Percentiles rank a stretch among this genome's conserved stretches.
These are phyloP conservation scores for Stichopus horrens DNA, from an alignment of 53 echinoderm and acorn worm species.

Conservation along the genomic window DNA sequence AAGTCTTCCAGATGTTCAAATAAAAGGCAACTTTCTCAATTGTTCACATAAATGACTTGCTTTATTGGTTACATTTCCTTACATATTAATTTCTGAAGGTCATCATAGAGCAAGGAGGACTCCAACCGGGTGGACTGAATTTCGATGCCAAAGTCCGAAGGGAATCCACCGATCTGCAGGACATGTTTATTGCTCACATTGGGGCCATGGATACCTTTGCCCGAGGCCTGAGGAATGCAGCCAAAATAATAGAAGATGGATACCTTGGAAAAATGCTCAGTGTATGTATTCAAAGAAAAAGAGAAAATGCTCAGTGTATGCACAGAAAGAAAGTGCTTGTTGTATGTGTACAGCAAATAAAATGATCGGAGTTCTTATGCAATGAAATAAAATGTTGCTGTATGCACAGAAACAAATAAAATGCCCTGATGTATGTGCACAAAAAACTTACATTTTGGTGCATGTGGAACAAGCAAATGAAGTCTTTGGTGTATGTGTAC, in stretches of 20 bases:
- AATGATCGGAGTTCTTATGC: too few relatives aligned
- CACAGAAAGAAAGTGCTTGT: too few relatives aligned
- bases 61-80: not conserved
- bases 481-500: too few relatives aligned
- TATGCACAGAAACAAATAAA: too few relatives aligned
- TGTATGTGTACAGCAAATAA: too few relatives aligned
- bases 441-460: too few relatives aligned
- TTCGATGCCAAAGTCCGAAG: slow-evolving; percentile 98
- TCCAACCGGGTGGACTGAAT: slow-evolving; percentile 94
- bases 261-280: slow-evolving; percentile 75
- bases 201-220: slow-evolving; percentile 97
- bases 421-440: too few relatives aligned
- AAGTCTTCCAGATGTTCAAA: not conserved
- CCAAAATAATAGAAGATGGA: slow-evolving; percentile 72
- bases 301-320: too few relatives aligned
- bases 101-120: slow-evolving; percentile 82
- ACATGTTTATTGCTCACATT: slow-evolving; percentile 95
- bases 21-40: not conserved
- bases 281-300: slow-evolving; percentile 39
- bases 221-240: slow-evolving; percentile 80
- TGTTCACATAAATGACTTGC: not conserved
- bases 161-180: slow-evolving; percentile 78
- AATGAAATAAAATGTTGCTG: too few relatives aligned
- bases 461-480: too few relatives aligned
- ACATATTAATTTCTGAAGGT: slow-evolving; percentile 52